These are phyloP conservation scores for Hippocampus comes DNA, from an alignment of 2,113 vertebrate species.

Conservation along the genomic window DNA sequence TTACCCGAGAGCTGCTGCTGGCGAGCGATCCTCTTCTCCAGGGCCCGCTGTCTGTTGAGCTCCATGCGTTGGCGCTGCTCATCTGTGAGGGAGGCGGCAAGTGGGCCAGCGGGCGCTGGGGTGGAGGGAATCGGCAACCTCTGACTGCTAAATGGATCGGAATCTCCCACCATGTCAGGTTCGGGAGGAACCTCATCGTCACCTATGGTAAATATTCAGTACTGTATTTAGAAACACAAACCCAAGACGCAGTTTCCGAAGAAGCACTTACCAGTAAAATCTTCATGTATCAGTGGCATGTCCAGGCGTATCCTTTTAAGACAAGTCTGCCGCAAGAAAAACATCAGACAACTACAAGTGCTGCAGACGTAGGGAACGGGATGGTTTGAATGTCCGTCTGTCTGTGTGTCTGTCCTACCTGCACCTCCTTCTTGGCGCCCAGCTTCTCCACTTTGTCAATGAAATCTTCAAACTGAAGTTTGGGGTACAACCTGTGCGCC, in stretches of 20 bases:
- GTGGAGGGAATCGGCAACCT: constrained; percentile 45
- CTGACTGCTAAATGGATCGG: constrained; percentile 25
- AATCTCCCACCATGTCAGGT: constrained; percentile 32
- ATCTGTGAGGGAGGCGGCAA: constrained; percentile 71
- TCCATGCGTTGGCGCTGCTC: constrained; percentile 82
- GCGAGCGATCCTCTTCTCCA: constrained; percentile 81
- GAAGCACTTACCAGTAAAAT: constrained; percentile 69
- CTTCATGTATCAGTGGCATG: constrained; percentile 85
- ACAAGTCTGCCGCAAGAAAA: constrained; percentile 78
- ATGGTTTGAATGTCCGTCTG: too few relatives aligned
- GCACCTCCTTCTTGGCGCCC: constrained; percentile 91
- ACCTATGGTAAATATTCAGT: constrained; percentile 20
- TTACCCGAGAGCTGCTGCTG: constrained; percentile 65
- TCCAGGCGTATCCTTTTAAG: constrained; percentile 93
- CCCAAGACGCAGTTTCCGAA: not conserved
- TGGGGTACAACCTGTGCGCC: constrained; percentile 91
- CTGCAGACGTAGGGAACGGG: not conserved
- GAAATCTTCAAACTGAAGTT: constrained; percentile 92
- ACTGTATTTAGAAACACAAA: not conserved
- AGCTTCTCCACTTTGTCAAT: constrained; percentile 84
- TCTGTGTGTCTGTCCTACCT: constrained; percentile 71
- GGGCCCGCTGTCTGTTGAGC: constrained; percentile 81
- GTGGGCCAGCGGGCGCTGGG: constrained; percentile 11
- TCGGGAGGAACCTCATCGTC: constrained; percentile 32
- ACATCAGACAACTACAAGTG: not conserved